Base-by-base conservation (phyloP, 2,113 vertebrate genomes). In the Emydura subglobosa region DNA sequence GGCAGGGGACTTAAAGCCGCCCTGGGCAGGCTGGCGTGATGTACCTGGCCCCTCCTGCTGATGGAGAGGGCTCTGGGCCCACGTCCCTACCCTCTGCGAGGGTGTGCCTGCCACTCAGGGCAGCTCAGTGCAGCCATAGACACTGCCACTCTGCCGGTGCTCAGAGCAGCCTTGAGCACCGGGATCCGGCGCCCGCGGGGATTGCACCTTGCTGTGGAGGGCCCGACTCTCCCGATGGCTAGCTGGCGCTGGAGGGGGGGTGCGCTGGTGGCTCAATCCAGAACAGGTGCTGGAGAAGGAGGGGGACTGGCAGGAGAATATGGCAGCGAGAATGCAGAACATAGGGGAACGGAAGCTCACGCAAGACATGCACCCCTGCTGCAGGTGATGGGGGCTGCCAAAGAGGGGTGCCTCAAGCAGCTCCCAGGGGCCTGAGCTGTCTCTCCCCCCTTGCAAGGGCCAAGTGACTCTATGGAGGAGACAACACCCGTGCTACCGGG, bases 181-280 rank as follows among this genome's bases (percentile, higher is more conserved):
- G 68, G 13, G n/a, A 12, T 14, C 29, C 16, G 13, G 59, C 2
- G 29, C 34, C 8, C 4, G 17, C 34, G 16, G 14, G 34, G 61
- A 34, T 68, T n/a, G 34, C 61, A 65, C 31, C 61, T 65, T 34
- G 31, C 31, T 17, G 14, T 65, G 61, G 7, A 34, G 61, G 61
- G 61, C 31, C 29, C 12, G 34, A 7, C 16, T 8, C 65, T 39
- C 31, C 34, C n/a, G 29, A 65, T 29, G 31, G 61, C 29, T 17
- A n/a, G 29, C 4, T 1, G 27, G 8, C 5, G 24, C 78, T n/a
- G 54, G 29, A 17, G 44, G 2, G 4, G 2, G 51, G n/a, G 78
- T 16, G n/a, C 5, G 4, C n/a, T 1, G 16, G 2, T 1, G 10
- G 17, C 39, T 29, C 11, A 6, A 34, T 12, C 9, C 6, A 0